Evolutionary conservation across 2,888 invertebrate genomes (phyloP).

Genomic region (Epinotia bilunana): DNA sequence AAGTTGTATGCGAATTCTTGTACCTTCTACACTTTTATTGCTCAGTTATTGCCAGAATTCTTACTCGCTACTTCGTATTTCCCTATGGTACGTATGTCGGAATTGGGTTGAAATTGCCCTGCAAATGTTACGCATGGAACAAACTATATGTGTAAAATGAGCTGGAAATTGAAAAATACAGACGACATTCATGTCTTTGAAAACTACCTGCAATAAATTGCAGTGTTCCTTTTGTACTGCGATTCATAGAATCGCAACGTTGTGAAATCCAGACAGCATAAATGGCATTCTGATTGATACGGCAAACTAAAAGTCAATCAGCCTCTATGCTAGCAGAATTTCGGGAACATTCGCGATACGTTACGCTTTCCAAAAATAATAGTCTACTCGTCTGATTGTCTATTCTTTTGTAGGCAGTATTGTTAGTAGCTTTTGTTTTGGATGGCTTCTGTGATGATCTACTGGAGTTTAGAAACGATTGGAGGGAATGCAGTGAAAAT

Average conservation of each 20-base stretch:
- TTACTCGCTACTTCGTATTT: neutral
- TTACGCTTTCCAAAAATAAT: conserved; percentile 16
- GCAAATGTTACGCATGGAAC: neutral
- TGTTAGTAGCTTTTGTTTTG: conserved; percentile 15
- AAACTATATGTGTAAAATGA: neutral
- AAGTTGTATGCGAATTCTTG: neutral
- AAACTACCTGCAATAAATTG: neutral
- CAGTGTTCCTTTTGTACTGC: neutral
- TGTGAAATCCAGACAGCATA: neutral
- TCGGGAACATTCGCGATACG: neutral
- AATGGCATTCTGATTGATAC: neutral
- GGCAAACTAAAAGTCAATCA: conserved; percentile 11
- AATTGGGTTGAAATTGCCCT: neutral
- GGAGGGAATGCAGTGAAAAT: neutral
- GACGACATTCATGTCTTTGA: neutral
- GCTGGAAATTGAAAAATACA: too few relatives aligned
- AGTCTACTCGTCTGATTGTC: conserved; percentile 1
- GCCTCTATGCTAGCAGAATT: neutral
- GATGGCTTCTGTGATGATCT: neutral
- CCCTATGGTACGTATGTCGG: neutral
- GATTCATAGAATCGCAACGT: neutral
- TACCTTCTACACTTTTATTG: neutral
- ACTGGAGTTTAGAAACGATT: neutral
- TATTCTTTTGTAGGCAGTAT: conserved; percentile 1
- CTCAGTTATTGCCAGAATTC: neutral